These are phyloP conservation scores for Clivina fossor DNA, from an alignment of 2,888 invertebrate species.

Conservation along the genomic window DNA sequence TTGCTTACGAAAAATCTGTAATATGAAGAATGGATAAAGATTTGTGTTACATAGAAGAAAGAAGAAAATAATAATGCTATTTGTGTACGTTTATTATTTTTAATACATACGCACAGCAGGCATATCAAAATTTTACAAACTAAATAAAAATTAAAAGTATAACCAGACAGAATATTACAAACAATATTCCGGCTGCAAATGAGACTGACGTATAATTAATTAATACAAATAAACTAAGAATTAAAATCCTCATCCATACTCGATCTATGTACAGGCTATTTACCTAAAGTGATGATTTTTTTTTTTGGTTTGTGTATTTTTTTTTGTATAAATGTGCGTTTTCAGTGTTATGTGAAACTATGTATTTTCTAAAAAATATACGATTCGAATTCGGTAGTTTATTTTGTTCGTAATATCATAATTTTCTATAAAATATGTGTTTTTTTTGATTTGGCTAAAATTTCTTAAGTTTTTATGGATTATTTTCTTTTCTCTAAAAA, in stretches of 20 bases:
- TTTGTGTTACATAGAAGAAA: no score
- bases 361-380: constrained; percentile 3
- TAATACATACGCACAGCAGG: constrained; percentile 34
- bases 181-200: constrained; percentile 15
- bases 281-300: constrained; percentile 23
- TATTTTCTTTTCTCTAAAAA: constrained; percentile 22
- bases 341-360: constrained; percentile 5
- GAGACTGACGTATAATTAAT: constrained; percentile 20
- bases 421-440: not conserved
- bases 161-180: constrained; percentile 16
- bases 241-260: constrained; percentile 32
- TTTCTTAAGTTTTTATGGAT: constrained; percentile 23
- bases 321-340: constrained; percentile 13
- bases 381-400: constrained; percentile 14
- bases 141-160: constrained; percentile 17
- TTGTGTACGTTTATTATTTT: constrained; percentile 33
- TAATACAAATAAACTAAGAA: constrained; percentile 28
- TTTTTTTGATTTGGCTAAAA: constrained; percentile 7
- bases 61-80: constrained; percentile 7
- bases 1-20: no score
- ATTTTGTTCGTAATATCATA: constrained; percentile 13
- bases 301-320: constrained; percentile 13
- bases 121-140: constrained; percentile 35
- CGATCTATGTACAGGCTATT: constrained; percentile 34
- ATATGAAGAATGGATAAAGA: no score